These are phyloP conservation scores for Caretta caretta DNA, from an alignment of 2,113 vertebrate genomes.

Conservation along the genomic window DNA sequence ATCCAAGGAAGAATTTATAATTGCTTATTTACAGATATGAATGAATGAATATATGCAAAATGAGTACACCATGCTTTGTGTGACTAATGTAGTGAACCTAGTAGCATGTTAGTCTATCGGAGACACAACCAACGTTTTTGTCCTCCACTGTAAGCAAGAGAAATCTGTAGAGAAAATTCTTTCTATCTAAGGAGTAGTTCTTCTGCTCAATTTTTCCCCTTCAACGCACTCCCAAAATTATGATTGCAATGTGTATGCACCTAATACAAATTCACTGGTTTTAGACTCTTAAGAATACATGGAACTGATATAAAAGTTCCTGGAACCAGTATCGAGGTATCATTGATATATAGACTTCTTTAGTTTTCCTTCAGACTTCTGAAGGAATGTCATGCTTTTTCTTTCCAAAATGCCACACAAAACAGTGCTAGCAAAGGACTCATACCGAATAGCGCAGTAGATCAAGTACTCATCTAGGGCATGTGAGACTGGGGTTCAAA, in stretches of 20 bases:
- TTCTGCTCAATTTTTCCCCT: background rate
- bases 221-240: fast-evolving
- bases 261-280: background rate
- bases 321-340: background rate
- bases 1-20: background rate
- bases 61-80: background rate
- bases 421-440: background rate
- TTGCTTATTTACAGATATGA: conserved; percentile 27
- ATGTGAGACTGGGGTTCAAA: background rate
- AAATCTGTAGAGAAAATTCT: background rate
- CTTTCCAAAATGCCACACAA: background rate
- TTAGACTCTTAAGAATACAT: background rate
- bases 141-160: background rate
- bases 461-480: background rate
- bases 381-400: background rate
- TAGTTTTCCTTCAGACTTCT: background rate
- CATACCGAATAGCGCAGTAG: background rate
- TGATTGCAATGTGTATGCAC: background rate
- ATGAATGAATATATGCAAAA: background rate
- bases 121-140: background rate
- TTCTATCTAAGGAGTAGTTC: background rate
- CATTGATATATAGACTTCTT: background rate
- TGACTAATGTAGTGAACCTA: fast-evolving
- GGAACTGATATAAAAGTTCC: background rate
- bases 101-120: background rate